phyloP scores from a whole-genome alignment of 2,113 vertebrate species.

The Tachuris rubrigastra region DNA sequence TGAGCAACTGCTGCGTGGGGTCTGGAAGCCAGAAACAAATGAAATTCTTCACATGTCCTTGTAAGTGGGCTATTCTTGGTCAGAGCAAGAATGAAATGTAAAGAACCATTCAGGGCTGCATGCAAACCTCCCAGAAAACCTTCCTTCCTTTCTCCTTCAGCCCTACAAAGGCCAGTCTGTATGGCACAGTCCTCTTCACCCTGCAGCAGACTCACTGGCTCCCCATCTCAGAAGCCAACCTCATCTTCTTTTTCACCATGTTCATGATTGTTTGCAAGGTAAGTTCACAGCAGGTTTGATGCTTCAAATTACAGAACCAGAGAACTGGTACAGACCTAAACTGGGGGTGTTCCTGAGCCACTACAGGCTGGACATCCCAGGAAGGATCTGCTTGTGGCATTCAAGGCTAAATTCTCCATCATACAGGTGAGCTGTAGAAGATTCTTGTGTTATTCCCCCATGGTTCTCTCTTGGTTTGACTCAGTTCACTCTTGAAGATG shows the following conservation, averaged over 20 bases:
- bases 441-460: background rate
- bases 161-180: conserved; percentile 96
- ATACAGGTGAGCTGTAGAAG: background rate
- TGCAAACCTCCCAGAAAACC: background rate
- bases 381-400: background rate
- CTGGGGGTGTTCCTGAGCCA: background rate
- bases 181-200: conserved; percentile 93
- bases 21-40: conserved; percentile 95
- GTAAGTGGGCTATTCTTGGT: conserved; percentile 77
- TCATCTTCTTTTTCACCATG: conserved; percentile 93
- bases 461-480: background rate
- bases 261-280: conserved; percentile 97
- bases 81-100: background rate
- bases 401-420: background rate
- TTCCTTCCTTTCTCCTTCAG: conserved; percentile 63
- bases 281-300: background rate
- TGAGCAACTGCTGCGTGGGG: conserved; percentile 92
- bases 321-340: background rate
- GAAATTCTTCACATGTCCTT: conserved; percentile 97
- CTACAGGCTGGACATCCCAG: rapidly evolving
- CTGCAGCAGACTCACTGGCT: conserved; percentile 90
- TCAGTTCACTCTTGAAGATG: background rate
- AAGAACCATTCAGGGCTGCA: background rate
- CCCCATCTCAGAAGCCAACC: conserved; percentile 87
- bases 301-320: background rate